Evolutionary conservation across 2,797 vertebrate genomes (phyloP).

Genomic region (Cephalopachus bancanus): DNA sequence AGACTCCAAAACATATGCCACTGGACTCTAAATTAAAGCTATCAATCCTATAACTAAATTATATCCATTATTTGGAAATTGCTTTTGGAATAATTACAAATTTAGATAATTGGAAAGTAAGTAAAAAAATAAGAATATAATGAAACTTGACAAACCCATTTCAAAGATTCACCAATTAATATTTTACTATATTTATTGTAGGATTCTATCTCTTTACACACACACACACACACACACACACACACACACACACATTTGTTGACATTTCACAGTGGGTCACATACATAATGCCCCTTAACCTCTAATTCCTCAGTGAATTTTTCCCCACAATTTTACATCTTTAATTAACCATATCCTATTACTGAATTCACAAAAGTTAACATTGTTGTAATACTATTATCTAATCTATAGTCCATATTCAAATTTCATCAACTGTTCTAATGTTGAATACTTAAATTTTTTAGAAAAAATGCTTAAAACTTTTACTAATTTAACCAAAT

Average conservation of each 20-base stretch:
- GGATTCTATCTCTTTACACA: not conserved
- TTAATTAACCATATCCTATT: not conserved
- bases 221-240: rapidly evolving
- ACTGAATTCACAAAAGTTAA: not conserved
- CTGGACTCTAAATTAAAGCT: not conserved
- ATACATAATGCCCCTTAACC: not conserved
- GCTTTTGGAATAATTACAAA: not conserved
- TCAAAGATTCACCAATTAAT: not conserved
- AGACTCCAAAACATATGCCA: not conserved
- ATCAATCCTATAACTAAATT: not conserved
- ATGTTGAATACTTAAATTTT: not conserved
- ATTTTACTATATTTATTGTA: not conserved
- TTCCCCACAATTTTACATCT: not conserved
- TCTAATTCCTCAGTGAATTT: not conserved
- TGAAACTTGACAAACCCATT: not conserved
- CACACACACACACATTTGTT: not conserved
- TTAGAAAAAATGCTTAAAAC: not conserved
- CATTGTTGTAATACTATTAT: not conserved
- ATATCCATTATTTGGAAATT: not conserved
- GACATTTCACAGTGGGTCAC: not conserved
- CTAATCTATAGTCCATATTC: not conserved
- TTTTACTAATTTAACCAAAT: not conserved
- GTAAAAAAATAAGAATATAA: not conserved
- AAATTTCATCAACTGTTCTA: not conserved
- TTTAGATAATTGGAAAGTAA: not conserved